Percentiles rank a stretch among this genome's conserved stretches.
Evolutionary conservation across 2,113 vertebrate genomes (phyloP).

Genomic region (Solenodon paradoxus): DNA sequence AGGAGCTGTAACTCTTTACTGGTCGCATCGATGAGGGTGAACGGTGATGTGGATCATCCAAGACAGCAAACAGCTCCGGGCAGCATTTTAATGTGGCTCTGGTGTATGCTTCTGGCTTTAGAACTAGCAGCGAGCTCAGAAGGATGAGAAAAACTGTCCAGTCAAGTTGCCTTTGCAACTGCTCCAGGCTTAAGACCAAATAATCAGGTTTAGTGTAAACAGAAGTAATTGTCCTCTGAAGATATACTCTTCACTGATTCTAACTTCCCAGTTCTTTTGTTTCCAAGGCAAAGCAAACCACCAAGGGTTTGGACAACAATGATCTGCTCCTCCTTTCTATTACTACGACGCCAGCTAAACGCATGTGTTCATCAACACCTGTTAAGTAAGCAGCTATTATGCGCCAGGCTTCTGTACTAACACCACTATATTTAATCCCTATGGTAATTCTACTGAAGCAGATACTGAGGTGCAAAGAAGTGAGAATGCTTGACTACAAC

Average conservation of each 20-base stretch:
- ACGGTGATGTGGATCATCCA: neutral
- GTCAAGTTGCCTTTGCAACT: neutral
- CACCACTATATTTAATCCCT: neutral
- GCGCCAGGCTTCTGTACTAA: neutral
- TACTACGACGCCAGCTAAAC: neutral
- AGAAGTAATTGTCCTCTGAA: slow-evolving; percentile 4
- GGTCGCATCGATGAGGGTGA: slow-evolving; percentile 58
- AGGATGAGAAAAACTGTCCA: neutral
- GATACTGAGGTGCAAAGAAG: neutral
- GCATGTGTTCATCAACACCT: neutral
- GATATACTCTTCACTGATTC: neutral
- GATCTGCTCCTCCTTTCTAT: neutral
- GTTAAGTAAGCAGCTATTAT: neutral
- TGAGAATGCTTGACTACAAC: neutral
- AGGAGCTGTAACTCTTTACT: slow-evolving; percentile 47
- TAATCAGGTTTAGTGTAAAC: neutral
- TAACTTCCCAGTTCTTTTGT: neutral
- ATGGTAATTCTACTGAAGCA: neutral
- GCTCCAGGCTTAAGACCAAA: slow-evolving; percentile 3
- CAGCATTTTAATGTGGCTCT: slow-evolving; percentile 24
- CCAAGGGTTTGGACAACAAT: neutral
- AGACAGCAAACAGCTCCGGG: slow-evolving; percentile 30
- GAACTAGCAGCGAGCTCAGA: neutral
- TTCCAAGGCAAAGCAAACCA: neutral
- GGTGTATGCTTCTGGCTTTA: slow-evolving; percentile 14